Base-by-base conservation (phyloP, 1,140 invertebrate species). In the Bombus confusus region DNA sequence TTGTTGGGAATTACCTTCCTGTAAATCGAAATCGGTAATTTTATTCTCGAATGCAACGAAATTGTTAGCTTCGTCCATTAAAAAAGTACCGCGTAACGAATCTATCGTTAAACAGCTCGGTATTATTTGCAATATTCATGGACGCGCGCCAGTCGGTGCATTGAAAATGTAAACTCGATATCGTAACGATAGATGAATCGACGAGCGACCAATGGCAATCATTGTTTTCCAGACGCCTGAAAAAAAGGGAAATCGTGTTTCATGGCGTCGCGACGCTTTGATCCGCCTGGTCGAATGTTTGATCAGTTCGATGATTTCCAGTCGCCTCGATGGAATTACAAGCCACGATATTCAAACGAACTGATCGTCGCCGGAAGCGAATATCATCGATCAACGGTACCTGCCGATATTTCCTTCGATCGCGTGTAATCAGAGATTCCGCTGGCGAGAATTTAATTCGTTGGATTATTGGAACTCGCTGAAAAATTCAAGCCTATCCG, bases 81-180 rank as follows among this genome's bases (percentile, higher is more conserved):
- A 37, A 78, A 78, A 78, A 18, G 2, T 52, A 22, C 4, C 2
- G 22, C 31, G 15, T 73, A 77, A 41, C 25, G 43, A 59, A 80
- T 25, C 59, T 72, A 69, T 43, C 59, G 62, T 80, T 80, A 77
- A 80, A 86, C 28, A 57, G 31, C 31, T 25, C 47, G 79, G 43
- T 75, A 71, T 57, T 78, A 68, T 83, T 82, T 64, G 28, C 81
- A 74, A 88, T 86, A 85, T 89, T 73, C 41, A 82, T 76, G 41
- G 79, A 39, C 41, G 69, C 39, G n/a, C 47, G 47, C 34, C 77
- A 59, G 39, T 43, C 13, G n/a, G 9, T 39, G 41, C 81, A 73
- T 90, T 90, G 75, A 90, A 90, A 90, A 88, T 88, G 88, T 80
- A 90, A 88, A 90, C 84, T 80, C 89, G 90, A 91, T 90, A 43